These are phyloP conservation scores for Gymnothorax javanicus DNA, from an alignment of 2,797 vertebrate species.

Conservation along the genomic window DNA sequence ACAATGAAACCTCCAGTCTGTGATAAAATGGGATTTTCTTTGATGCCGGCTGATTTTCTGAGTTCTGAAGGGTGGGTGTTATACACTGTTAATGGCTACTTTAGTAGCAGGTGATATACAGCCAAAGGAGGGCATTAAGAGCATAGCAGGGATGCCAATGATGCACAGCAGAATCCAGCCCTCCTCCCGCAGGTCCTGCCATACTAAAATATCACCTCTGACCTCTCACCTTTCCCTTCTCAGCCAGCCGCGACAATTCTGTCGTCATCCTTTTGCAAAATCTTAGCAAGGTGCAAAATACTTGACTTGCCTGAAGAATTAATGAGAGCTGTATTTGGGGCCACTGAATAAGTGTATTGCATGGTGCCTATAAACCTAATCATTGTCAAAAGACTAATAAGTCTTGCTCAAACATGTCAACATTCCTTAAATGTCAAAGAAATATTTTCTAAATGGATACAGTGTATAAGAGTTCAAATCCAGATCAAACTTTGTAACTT, in stretches of 20 bases:
- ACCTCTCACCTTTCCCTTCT: neutral
- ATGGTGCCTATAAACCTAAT: neutral
- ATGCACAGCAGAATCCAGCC: neutral
- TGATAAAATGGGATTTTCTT: constrained; percentile 67
- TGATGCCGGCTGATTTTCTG: constrained; percentile 67
- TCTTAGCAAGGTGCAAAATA: neutral
- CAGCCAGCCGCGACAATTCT: neutral
- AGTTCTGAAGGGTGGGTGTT: constrained; percentile 55
- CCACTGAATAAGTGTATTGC: neutral
- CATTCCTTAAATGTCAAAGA: neutral
- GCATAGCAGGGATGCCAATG: neutral
- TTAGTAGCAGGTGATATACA: constrained; percentile 64
- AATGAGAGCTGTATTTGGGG: neutral
- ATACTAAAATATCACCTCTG: neutral
- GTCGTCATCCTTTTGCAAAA: neutral
- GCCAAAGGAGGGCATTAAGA: neutral
- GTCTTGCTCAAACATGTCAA: neutral
- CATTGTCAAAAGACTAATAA: neutral
- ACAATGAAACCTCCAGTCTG: constrained; percentile 16
- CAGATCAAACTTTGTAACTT: neutral
- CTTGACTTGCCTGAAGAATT: neutral
- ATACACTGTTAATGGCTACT: constrained; percentile 59
- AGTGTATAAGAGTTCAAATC: neutral
- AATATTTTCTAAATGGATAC: neutral
- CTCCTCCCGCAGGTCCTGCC: neutral